Conservation (phyloP, 2,113 vertebrate genomes). For the Nettapus auritus region DNA sequence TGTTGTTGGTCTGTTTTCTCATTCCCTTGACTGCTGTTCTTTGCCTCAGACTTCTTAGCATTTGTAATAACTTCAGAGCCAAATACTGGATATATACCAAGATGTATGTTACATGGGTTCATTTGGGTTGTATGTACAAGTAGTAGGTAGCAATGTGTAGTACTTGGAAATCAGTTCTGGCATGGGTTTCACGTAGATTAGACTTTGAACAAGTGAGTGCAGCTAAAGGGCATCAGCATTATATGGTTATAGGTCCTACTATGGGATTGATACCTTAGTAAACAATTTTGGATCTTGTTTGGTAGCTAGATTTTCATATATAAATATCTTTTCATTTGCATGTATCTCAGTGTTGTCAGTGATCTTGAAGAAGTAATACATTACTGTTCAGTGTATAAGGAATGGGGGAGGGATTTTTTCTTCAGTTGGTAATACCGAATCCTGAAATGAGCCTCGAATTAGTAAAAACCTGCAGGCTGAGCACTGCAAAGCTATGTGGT, state of each 20-base stretch:
- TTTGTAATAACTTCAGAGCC: neutral
- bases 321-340: neutral
- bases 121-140: neutral
- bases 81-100: neutral
- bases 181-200: neutral
- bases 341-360: neutral
- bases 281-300: slow-evolving; percentile 3
- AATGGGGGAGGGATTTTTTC: neutral
- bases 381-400: neutral
- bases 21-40: neutral
- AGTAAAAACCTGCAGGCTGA: neutral
- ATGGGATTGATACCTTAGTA: neutral
- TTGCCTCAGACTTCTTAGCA: neutral
- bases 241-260: neutral
- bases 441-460: neutral
- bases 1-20: neutral
- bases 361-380: neutral
- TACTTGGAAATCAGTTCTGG: neutral
- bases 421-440: neutral
- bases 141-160: neutral
- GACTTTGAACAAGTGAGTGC: neutral
- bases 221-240: neutral
- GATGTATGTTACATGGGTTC: neutral
- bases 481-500: neutral
- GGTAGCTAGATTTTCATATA: slow-evolving; percentile 7